Evolutionary conservation across 2,113 vertebrate species (phyloP).

Genomic region (Zosterops lateralis): DNA sequence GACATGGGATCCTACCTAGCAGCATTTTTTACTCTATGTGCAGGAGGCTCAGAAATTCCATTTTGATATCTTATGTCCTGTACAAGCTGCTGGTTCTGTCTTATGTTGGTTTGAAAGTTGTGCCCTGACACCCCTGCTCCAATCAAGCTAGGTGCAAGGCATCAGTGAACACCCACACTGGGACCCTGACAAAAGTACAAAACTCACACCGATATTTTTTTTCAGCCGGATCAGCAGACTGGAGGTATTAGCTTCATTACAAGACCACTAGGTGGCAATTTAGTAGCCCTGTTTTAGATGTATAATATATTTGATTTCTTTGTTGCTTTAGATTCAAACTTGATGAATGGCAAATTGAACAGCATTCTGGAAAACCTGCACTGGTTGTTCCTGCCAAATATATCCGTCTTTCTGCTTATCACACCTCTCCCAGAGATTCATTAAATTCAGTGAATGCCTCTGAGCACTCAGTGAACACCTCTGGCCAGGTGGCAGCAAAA

Average conservation of each 20-base stretch:
- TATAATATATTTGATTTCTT: neutral
- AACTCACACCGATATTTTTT: neutral
- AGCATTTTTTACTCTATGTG: neutral
- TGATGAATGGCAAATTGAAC: neutral
- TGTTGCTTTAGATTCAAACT: neutral
- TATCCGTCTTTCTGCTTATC: neutral
- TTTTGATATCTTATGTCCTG: neutral
- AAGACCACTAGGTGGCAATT: constrained; percentile 65
- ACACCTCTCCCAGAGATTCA: neutral
- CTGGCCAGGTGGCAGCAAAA: neutral
- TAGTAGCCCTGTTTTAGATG: constrained; percentile 17
- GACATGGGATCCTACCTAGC: neutral
- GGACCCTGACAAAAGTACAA: neutral
- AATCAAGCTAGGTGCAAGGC: accelerated
- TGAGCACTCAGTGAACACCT: neutral
- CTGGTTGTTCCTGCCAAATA: neutral
- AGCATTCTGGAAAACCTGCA: neutral
- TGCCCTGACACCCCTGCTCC: neutral
- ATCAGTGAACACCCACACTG: accelerated
- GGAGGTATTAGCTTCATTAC: neutral
- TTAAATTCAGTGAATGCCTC: neutral
- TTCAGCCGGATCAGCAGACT: neutral
- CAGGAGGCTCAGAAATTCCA: neutral
- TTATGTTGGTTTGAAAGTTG: neutral
- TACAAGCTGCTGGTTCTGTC: neutral